Base-by-base conservation (phyloP, 2,888 invertebrate genomes). In the Hydraecia micacea region DNA sequence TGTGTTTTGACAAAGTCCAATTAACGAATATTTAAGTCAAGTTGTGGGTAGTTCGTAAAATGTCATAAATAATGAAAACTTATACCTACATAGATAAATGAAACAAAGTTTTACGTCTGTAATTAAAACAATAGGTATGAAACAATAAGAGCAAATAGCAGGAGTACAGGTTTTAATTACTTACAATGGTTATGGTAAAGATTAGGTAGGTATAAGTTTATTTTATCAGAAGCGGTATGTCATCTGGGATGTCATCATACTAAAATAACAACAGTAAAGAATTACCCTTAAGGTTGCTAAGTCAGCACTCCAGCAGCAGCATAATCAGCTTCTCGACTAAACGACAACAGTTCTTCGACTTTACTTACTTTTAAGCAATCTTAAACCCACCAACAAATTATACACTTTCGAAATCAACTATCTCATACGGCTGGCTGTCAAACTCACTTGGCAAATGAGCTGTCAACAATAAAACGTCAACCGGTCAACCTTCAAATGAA, bases 401-500 rank as follows among this genome's bases (percentile, higher is more conserved):
- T 18, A 72, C 28, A 81, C 73, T 84, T 70, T n/a, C 28, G 25
- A 68, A 42, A 75, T 65, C 49, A 58, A 49, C 7, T 46, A 73
- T 4, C 36, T 49, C 39, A 0, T 62, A 65, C 0, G 55, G 55
- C 68, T 83, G 55, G 55, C 68, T 83, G 81, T 80, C 77, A 84
- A 77, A 80, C 42, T 58, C 62, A 46, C 2, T 2, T 7, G 0
- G 21, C 49, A 73, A 68, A 28, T 36, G 42, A 52, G 28, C 58
- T 83, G 85, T 84, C 83, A 83, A 73, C 21, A 46, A 60, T 42
- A 9, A 66, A 76, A 84, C 70, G 82, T 85, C 82, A 84, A 81
- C 32, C 55, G 67, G 55, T 73, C 84, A 85, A 85, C 84, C 84
- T 84, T 84, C 84, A 84, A 84, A 84, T 84, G 83, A 86, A 86